Percentiles rank a stretch among this genome's conserved stretches.
These are phyloP conservation scores for Lycorma delicatula DNA, from an alignment of 1,140 invertebrate genomes.

Conservation along the genomic window DNA sequence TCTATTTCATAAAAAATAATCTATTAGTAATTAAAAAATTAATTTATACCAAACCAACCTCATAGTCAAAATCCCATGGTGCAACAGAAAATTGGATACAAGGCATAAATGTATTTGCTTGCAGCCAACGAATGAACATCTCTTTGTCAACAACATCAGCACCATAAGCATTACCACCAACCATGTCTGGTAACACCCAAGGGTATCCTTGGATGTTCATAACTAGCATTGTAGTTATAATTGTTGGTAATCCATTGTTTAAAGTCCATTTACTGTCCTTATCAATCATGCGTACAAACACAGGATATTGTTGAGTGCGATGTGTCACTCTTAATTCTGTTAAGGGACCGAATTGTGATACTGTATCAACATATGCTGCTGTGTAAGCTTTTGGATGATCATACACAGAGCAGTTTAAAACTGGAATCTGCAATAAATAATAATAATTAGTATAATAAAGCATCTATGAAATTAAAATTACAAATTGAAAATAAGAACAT, in stretches of 20 bases:
- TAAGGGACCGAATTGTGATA: conserved; percentile 17
- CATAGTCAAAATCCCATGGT: conserved; percentile 76
- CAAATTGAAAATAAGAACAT: too few species aligned
- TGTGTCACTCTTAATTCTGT: conserved; percentile 38
- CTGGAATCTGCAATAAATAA: conserved; percentile 26
- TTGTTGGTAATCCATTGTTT: conserved; percentile 64
- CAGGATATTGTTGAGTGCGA: conserved; percentile 63
- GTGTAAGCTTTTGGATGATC: conserved; percentile 22
- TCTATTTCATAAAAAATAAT: too few species aligned
- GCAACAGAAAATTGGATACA: conserved; percentile 77
- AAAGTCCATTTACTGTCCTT: conserved; percentile 70
- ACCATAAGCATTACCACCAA: conserved; percentile 78
- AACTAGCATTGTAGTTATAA: conserved; percentile 71
- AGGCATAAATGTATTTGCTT: conserved; percentile 80
- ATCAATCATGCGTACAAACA: conserved; percentile 84
- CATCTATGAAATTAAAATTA: too few species aligned
- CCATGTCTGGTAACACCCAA: conserved; percentile 82
- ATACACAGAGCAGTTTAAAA: conserved; percentile 18
- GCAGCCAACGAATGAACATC: conserved; percentile 84
- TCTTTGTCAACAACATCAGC: conserved; percentile 53
- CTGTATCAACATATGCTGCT: conserved; percentile 20
- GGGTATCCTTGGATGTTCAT: conserved; percentile 79
- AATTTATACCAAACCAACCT: too few species aligned
- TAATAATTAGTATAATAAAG: too few species aligned
- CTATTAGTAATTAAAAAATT: too few species aligned